phyloP scores from a whole-genome alignment of 2,113 vertebrate genomes.

The Saguinus midas region DNA sequence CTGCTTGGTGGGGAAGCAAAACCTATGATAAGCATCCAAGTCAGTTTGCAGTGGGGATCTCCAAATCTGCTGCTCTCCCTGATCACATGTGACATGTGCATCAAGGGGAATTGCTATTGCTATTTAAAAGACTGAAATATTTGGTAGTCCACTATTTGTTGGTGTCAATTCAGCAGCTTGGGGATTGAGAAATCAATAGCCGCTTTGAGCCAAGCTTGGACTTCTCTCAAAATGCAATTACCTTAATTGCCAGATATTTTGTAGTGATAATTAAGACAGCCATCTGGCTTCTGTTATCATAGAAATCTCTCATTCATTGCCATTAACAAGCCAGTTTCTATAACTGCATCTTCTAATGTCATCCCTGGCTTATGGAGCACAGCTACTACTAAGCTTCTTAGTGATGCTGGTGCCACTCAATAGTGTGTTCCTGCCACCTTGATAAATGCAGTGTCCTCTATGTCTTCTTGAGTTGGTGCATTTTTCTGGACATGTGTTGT shows the following conservation, averaged over 20 bases:
- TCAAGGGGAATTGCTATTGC: background rate
- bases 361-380: background rate
- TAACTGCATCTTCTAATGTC: background rate
- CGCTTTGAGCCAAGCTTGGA: slow-evolving; percentile 19
- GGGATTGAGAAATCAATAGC: slow-evolving; percentile 42
- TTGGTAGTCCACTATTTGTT: background rate
- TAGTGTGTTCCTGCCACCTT: background rate
- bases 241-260: background rate
- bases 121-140: background rate
- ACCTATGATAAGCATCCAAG: background rate
- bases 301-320: background rate
- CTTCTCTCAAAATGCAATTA: slow-evolving; percentile 48
- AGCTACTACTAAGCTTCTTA: background rate
- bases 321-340: background rate
- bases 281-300: background rate
- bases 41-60: background rate
- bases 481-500: background rate
- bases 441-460: background rate
- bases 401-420: background rate
- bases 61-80: background rate
- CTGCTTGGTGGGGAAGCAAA: background rate
- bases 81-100: background rate
- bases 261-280: background rate
- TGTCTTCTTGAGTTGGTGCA: background rate
- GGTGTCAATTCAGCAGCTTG: background rate